Conservation (phyloP, 2,888 invertebrate genomes). For the Tetramorium bicarinatum region DNA sequence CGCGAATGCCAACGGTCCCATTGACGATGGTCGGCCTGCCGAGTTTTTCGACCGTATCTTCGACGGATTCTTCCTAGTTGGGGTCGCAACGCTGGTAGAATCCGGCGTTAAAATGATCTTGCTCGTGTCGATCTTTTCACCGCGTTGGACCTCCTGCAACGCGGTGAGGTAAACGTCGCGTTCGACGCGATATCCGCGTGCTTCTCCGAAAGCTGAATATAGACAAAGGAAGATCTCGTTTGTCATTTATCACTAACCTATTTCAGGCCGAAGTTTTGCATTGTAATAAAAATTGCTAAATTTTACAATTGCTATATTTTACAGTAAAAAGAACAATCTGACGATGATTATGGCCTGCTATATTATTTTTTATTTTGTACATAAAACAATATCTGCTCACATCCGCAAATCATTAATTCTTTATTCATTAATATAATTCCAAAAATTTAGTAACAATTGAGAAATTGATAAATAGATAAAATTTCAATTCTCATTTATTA, state of each 20-base stretch:
- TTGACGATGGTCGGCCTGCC: conserved; percentile 25
- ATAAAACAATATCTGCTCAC: neutral
- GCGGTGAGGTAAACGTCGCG: conserved; percentile 88
- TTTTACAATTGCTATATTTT: conserved; percentile 19
- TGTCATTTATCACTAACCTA: conserved; percentile 31
- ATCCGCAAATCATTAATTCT: neutral
- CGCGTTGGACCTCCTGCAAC: conserved; percentile 75
- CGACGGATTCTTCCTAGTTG: neutral
- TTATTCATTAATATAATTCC: neutral
- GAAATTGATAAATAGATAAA: neutral
- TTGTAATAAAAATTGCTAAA: neutral
- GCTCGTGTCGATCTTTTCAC: conserved; percentile 74
- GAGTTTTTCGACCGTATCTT: conserved; percentile 17
- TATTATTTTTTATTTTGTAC: neutral
- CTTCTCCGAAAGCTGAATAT: conserved; percentile 88
- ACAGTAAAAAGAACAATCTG: neutral
- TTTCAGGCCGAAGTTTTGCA: neutral
- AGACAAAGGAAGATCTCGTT: conserved; percentile 1
- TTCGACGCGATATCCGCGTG: conserved; percentile 91
- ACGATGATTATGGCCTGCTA: conserved; percentile 13
- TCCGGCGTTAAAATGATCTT: conserved; percentile 47
- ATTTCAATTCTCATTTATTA: neutral
- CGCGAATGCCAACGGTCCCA: conserved; percentile 69
- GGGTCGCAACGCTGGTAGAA: neutral
- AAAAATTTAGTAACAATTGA: neutral